Base-by-base conservation (phyloP, 2,797 vertebrate species). In the Phoeniculus purpureus region DNA sequence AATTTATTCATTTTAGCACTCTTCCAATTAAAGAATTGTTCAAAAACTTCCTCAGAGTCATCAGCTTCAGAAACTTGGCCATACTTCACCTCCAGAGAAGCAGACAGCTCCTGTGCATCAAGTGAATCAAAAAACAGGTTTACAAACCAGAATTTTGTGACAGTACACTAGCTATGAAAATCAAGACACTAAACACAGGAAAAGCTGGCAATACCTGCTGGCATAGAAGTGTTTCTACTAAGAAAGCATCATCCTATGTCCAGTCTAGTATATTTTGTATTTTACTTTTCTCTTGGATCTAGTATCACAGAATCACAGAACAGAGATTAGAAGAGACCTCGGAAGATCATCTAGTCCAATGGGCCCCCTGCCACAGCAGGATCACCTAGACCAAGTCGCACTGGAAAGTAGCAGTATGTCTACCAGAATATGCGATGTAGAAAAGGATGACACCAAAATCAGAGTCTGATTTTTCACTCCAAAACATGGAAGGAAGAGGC, bases 21-120 rank as follows among this genome's bases (percentile, higher is more conserved):
- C 74, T 97, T 98, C 97, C 97, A 97, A 22, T 96, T 94, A 89
- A 95, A 96, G 91, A 98, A 98, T 17, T 95, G 81, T 25, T 96
- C 91, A 96, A 98, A 96, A 79, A 87, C 91, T 45, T 95, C 92
- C 51, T 97, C 96, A 32, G 90, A 95, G 48, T 89, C 80, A 70
- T 81, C 85, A 74, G 73, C 91, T 70, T 96, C 95, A 84, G 67
- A 89, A 81, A 90, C 56, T 37, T 94, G 90, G 74, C 95, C 96
- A 82, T 97, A 96, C 6, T 91, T 75, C 68, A 80, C 68, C 65
- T 96, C 62, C 90, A 97, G 91, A 68, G 96, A 97, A 64, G 58
- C 1, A 80, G 95, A 91, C 77, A 98, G 85, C 32, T 93, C 85
- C 97, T 97, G 64, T 22, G 55, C 27, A 85, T 51, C 45, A 81